Conservation (phyloP, 1,140 invertebrate genomes). For the Euborellia annulipes region DNA sequence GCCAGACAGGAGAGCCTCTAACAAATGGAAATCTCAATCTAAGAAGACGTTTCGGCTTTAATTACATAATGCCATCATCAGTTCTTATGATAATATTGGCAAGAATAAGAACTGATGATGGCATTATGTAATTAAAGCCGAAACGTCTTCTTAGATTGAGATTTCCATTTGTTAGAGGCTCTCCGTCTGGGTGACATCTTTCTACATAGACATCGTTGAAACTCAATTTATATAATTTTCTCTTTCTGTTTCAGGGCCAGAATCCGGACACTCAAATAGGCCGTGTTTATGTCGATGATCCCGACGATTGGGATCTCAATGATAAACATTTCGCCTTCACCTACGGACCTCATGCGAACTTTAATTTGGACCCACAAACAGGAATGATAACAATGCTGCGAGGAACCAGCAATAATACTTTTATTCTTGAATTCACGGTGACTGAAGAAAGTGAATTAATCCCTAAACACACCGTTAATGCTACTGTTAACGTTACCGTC, state of each 20-base stretch:
- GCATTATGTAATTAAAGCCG: too few relatives aligned
- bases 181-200: too few relatives aligned
- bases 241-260: conserved; percentile 41
- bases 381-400: conserved; percentile 73
- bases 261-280: conserved; percentile 65
- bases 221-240: too few relatives aligned
- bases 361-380: conserved; percentile 46
- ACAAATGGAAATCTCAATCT: too few relatives aligned
- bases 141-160: too few relatives aligned
- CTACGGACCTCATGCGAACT: conserved; percentile 34
- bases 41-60: too few relatives aligned
- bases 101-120: too few relatives aligned
- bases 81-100: too few relatives aligned
- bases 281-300: conserved; percentile 75
- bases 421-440: conserved; percentile 44
- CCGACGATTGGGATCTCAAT: conserved; percentile 83
- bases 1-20: too few relatives aligned
- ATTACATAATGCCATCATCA: too few relatives aligned
- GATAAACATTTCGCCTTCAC: conserved; percentile 72
- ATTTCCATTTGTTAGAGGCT: too few relatives aligned
- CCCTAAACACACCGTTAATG: conserved; percentile 46
- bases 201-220: too few relatives aligned
- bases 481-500: conserved; percentile 67
- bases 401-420: conserved; percentile 48
- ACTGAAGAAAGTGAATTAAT: conserved; percentile 37